Base-by-base conservation (phyloP, 1,140 invertebrate species). In the Epicauta chinensis region DNA sequence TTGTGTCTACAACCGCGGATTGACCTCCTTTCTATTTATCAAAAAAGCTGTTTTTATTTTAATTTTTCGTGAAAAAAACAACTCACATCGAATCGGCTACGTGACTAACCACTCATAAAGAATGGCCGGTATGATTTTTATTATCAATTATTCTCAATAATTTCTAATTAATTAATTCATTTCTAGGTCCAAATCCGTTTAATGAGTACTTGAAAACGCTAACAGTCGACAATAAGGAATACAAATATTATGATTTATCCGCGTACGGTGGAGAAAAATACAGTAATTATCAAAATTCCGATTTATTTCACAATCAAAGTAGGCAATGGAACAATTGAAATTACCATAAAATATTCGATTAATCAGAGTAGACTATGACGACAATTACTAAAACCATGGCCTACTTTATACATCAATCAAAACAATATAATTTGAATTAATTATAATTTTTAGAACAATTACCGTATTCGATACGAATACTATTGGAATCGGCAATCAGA, bases 401-500 rank as follows among this genome's bases (percentile, higher is more conserved):
- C n/a, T n/a, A n/a, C n/a, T n/a, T n/a, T n/a, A n/a, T n/a, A n/a
- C n/a, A n/a, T n/a, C n/a, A n/a, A n/a, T n/a, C n/a, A n/a, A n/a
- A n/a, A n/a, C n/a, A n/a, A n/a, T n/a, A n/a, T 55, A 38, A 56
- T 34, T 47, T 55, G 29, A 53, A 32, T 15, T 11, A 31, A n/a
- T 40, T 37, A 17, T 32, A 12, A 39, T 49, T 75, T 77, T 9
- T 65, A 87, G 87, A 81, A 50, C 79, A 78, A 59, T 74, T 98
- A n/a, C 97, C 97, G 1, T 98, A 83, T 74, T 97, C 92, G 3
- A 89, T 99, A 44, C 77, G 93, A 66, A 86, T 98, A 5, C 75
- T 99, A 1, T 73, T 99, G 60, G 97, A 99, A 75, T 94, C 94
- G 5, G 93, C 92, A 23, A 84, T 99, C 0, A 76, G 97, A 47